phyloP scores from a whole-genome alignment of 2,797 vertebrate species.

The Chrysocyon brachyurus region DNA sequence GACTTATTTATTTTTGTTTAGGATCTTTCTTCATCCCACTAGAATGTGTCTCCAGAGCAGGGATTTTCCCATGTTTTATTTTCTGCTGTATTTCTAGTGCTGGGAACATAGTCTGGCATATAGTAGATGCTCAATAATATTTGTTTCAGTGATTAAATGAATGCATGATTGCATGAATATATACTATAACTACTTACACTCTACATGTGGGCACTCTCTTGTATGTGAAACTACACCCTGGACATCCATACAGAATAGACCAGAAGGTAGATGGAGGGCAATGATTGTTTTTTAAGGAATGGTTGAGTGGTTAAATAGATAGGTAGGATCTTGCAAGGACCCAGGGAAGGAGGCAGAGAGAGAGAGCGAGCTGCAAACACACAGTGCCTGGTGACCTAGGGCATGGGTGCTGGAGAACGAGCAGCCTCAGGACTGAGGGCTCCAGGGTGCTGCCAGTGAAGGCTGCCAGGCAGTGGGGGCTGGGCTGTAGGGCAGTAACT shows the following conservation, averaged over 20 bases:
- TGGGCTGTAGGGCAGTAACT: background rate
- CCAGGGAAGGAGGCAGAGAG: background rate
- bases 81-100: background rate
- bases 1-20: background rate
- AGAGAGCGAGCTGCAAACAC: background rate
- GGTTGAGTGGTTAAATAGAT: background rate
- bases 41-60: background rate
- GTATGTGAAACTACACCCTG: background rate
- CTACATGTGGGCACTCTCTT: background rate
- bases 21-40: background rate
- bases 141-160: background rate
- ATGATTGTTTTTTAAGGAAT: background rate
- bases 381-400: background rate
- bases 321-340: background rate
- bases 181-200: background rate
- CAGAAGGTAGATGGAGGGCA: background rate
- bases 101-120: background rate
- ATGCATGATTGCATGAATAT: background rate
- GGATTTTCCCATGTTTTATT: slow-evolving; percentile 7
- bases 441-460: background rate
- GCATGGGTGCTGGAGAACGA: background rate
- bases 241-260: background rate
- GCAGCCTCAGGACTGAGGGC: background rate
- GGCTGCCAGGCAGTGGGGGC: background rate
- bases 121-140: background rate